These are phyloP conservation scores for Cassiopea andromeda DNA, from an alignment of 30 jellyfish, hydroid and myxozoan genomes.

Conservation along the genomic window DNA sequence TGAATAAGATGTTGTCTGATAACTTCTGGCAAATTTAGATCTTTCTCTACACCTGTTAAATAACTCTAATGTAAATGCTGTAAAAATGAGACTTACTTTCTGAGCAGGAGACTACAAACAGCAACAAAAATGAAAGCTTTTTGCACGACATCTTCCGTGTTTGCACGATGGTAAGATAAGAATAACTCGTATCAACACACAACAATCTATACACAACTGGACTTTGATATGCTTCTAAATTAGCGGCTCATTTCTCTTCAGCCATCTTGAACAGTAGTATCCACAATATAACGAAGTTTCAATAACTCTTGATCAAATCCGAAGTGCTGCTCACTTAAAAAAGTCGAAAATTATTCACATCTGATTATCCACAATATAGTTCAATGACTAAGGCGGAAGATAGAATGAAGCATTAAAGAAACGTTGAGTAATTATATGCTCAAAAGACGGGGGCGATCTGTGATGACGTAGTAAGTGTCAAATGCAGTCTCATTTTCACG, in stretches of 20 bases:
- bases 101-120: not conserved
- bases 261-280: no score
- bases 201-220: no score
- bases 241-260: no score
- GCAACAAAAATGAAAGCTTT: not conserved
- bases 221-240: no score
- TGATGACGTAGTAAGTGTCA: not conserved
- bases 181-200: no score
- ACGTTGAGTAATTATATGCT: not conserved
- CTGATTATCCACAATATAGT: not conserved
- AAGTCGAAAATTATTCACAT: not conserved
- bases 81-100: not conserved
- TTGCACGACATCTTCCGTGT: not conserved
- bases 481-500: slow-evolving; percentile 3
- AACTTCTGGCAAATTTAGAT: no score
- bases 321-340: not conserved
- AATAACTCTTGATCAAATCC: no score
- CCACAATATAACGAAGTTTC: no score
- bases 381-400: not conserved
- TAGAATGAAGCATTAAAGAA: not conserved
- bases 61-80: not conserved
- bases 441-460: slow-evolving; percentile 17
- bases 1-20: no score
- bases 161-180: no score
- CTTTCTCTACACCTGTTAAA: not conserved